A percentile compares a stretch with the other conserved stretches of the same genome.
Evolutionary conservation across 2,888 invertebrate genomes (phyloP).

Genomic region (Helobdella robusta): DNA sequence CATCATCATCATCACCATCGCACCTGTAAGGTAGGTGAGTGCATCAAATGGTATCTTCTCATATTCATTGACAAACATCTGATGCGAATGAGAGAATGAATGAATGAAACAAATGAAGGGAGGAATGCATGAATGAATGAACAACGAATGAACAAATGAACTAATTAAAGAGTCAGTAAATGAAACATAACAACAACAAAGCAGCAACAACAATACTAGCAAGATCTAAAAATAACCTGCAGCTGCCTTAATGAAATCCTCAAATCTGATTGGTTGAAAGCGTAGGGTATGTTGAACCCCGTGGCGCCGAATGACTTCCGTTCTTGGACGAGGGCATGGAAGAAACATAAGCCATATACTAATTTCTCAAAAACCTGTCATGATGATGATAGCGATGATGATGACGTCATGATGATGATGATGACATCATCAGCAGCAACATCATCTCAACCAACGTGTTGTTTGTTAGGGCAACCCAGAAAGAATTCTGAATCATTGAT

Average conservation of each 20-base stretch:
- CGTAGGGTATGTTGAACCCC: conserved; percentile 90
- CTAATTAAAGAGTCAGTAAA: no score
- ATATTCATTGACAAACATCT: conserved; percentile 83
- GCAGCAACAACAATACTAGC: no score
- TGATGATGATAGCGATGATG: no score
- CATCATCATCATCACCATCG: no score
- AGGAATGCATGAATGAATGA: no score
- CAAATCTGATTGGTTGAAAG: conserved; percentile 88
- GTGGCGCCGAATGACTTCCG: conserved; percentile 74
- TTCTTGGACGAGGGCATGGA: conserved; percentile 84
- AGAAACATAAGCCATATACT: conserved; percentile 79
- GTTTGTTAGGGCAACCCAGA: conserved; percentile 60
- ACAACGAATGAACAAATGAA: no score
- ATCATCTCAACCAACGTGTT: conserved; percentile 54
- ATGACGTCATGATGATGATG: no score
- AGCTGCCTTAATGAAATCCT: conserved; percentile 78
- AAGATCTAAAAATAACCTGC: conserved; percentile 63
- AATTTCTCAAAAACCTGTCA: conserved; percentile 66
- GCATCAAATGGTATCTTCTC: conserved; percentile 73
- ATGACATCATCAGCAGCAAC: no score
- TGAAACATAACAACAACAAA: no score
- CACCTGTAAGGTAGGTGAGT: conserved; percentile 74
- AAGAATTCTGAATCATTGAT: conserved; percentile 73
- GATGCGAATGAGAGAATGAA: no score
- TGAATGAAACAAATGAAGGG: no score